Base-by-base conservation (phyloP, 2,113 vertebrate genomes). In the Serinus canaria region DNA sequence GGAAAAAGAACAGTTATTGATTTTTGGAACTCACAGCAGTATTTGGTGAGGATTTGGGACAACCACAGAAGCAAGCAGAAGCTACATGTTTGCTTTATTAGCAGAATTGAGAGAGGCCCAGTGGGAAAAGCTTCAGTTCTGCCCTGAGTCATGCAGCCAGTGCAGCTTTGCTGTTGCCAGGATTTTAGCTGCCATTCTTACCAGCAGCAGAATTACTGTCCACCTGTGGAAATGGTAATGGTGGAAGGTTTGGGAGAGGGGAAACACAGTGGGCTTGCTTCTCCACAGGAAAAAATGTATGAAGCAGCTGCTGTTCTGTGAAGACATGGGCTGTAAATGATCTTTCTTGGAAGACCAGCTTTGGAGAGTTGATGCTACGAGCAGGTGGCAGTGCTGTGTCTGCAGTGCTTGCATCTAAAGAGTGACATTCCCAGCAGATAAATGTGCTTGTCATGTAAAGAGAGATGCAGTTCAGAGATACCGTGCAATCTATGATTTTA, bases 1-100 rank as follows among this genome's bases (percentile, higher is more conserved):
- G 22, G 52, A 28, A 62, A 78, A 83, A 58, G 13, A 62, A 49
- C 21, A 47, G 53, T 12, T 89, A 63, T 91, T 95, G 95, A 60
- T 86, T 93, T 91, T 78, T 95, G 60, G 37, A 76, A 93, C 83
- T 95, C 41, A 11, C 16, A 72, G 52, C n/a, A 89, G 44, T 69
- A 67, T 37, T 72, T 83, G 49, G 31, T 77, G 58, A 74, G n/a
- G 67, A 63, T 90, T 76, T 93, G 46, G 28, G 53, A 68, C 85
- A 83, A 33, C 41, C 31, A 66, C 53, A 69, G 28, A 87, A 90
- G 37, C 56, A 74, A 83, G 37, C 47, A 70, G 63, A 80, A 80
- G 39, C 35, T 64, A 9, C 0, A 0, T 41, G 24, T 89, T 89
- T 85, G 47, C 19, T 84, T 76, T 56, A 53, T 53, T 90, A 75